phyloP scores from a whole-genome alignment of 2,797 vertebrate genomes.

The Loris lydekkerianus region DNA sequence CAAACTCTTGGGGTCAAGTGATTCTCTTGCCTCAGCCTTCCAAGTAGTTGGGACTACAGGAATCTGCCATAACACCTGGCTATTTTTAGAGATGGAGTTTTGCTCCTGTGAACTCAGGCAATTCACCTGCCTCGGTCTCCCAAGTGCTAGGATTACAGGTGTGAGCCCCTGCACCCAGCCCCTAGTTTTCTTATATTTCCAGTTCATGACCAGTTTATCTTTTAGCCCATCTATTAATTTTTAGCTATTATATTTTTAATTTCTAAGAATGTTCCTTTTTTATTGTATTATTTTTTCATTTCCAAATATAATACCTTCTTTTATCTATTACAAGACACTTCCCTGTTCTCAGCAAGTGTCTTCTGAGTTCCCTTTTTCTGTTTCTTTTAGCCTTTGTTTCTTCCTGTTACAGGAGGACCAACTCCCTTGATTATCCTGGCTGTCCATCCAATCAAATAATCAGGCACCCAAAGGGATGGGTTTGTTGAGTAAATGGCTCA shows the following conservation, averaged over 20 bases:
- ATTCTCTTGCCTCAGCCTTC: no score
- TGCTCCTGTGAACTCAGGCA: no score
- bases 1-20: no score
- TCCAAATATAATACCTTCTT: neutral
- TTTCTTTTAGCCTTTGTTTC: constrained; percentile 15
- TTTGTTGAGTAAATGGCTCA: neutral
- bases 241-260: constrained; percentile 34
- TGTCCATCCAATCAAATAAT: neutral
- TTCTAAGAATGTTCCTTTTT: constrained; percentile 14
- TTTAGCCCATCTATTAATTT: neutral
- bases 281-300: constrained; percentile 15
- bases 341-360: neutral
- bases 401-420: neutral
- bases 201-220: neutral
- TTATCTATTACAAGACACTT: neutral
- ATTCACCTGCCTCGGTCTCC: no score
- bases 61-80: no score
- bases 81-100: no score
- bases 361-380: neutral
- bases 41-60: no score
- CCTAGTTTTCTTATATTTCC: constrained; percentile 1
- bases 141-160: no score
- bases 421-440: neutral
- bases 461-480: neutral
- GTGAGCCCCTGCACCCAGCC: no score